Evolutionary conservation across 2,888 invertebrate species (phyloP).

Genomic region (Drosophila meridionalis): DNA sequence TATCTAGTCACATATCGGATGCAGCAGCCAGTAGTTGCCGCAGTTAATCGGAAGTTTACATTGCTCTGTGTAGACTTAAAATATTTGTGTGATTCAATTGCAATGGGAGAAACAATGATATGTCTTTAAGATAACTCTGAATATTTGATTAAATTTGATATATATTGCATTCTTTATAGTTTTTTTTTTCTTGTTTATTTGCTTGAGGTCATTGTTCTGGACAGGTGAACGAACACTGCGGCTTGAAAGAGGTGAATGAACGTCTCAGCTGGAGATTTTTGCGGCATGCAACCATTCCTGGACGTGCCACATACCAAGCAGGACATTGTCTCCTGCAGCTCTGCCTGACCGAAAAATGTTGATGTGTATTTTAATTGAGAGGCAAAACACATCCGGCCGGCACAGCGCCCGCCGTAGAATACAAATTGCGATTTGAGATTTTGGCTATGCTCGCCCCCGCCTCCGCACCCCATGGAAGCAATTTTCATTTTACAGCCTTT

Average conservation of each 20-base stretch:
- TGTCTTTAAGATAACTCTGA: background rate
- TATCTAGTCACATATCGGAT: background rate
- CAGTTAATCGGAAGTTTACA: background rate
- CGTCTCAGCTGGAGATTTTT: background rate
- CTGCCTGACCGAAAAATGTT: background rate
- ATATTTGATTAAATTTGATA: background rate
- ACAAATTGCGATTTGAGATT: background rate
- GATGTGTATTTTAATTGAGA: constrained; percentile 7
- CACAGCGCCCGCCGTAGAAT: background rate
- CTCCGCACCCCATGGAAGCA: no score
- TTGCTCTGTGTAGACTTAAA: background rate
- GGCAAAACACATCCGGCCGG: background rate
- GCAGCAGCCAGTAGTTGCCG: background rate
- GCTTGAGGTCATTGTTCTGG: background rate
- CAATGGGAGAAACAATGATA: background rate
- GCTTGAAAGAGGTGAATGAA: background rate
- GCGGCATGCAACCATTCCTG: background rate
- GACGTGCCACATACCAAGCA: background rate
- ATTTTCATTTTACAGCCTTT: background rate
- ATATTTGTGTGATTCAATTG: background rate
- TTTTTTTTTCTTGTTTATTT: background rate
- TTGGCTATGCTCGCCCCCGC: background rate
- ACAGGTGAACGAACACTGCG: background rate
- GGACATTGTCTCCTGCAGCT: background rate
- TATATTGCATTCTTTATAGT: no score